Base-by-base conservation (phyloP, 1,140 invertebrate species). In the Teleopsis dalmanni region DNA sequence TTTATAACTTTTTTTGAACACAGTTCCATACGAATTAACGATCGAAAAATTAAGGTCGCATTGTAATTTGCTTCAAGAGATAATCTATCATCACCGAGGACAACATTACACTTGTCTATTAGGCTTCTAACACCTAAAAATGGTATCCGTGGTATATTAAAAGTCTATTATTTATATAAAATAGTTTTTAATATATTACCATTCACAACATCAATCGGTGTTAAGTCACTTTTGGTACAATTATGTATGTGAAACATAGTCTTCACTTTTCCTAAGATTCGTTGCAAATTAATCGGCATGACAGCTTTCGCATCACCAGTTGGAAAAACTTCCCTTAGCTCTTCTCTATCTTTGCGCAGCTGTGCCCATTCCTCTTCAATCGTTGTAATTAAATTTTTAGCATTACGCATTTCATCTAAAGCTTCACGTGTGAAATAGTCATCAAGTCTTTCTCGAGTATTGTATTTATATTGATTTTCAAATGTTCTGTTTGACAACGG, bases 251-350 rank as follows among this genome's bases (percentile, higher is more conserved):
- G 90, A 76, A 99, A 98, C 61, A 96, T 98, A 64, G 98, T 98
- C 68, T 98, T 93, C 5, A 95, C 95, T 75, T 98, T 98, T 93
- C 94, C 97, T 62, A 99, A 97, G 85, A 99, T 92, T 59, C 95
- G 79, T 54, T 91, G 85, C 22, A 99, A 75, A 73, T 99, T 99
- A 60, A 95, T 98, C 0, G 95, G 95, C 25, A 97, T 64, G 57
- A 96, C 92, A 40, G 96, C 84, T 62, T 87, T 87, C 3, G 80
- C 83, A 70, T 87, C 85, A 21, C 85, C 85, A 56, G 81, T 85
- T 0, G 85, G 85, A 69, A 87, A 88, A 58, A 88, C 87, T 65
- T 86, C 80, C 23, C 95, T 73, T 1, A 98, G 71, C 7, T 81
- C 78, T 52, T 85, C 78, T 40, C 95, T 75, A 71, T 99, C 95